Conservation (phyloP, 64 coral and sea anemone species). For the Stylophora pistillata region DNA sequence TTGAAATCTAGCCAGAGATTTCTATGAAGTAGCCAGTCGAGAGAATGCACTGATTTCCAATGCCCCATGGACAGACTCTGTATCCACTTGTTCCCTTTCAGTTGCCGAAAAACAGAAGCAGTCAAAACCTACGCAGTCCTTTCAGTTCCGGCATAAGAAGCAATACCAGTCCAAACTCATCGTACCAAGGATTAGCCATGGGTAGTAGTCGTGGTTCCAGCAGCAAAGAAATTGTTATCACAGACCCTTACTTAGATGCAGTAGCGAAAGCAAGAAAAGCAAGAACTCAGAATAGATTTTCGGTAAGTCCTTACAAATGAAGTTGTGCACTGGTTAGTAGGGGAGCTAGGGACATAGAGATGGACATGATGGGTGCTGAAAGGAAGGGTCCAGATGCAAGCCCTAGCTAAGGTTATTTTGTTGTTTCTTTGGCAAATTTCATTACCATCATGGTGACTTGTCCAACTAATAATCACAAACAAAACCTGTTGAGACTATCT, state of each 20-base stretch:
- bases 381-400: too few relatives aligned
- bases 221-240: conserved; percentile 21
- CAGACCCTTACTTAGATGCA: conserved; percentile 38
- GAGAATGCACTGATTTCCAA: background rate
- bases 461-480: too few relatives aligned
- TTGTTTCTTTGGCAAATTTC: too few relatives aligned
- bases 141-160: background rate
- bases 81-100: background rate
- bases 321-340: background rate
- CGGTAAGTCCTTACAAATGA: conserved; percentile 9
- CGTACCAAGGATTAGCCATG: background rate
- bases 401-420: too few relatives aligned
- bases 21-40: background rate
- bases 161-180: background rate
- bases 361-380: background rate
- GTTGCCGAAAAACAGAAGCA: conserved; percentile 10
- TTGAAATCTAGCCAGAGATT: too few relatives aligned
- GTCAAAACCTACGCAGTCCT: background rate
- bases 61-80: background rate
- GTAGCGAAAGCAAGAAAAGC: conserved; percentile 46
- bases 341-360: background rate
- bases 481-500: too few relatives aligned
- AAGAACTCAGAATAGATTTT: conserved; percentile 44
- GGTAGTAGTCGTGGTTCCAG: background rate
- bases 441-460: too few relatives aligned